These are phyloP conservation scores for Semotilus atromaculatus DNA, from an alignment of 2,797 vertebrate genomes.

Conservation along the genomic window DNA sequence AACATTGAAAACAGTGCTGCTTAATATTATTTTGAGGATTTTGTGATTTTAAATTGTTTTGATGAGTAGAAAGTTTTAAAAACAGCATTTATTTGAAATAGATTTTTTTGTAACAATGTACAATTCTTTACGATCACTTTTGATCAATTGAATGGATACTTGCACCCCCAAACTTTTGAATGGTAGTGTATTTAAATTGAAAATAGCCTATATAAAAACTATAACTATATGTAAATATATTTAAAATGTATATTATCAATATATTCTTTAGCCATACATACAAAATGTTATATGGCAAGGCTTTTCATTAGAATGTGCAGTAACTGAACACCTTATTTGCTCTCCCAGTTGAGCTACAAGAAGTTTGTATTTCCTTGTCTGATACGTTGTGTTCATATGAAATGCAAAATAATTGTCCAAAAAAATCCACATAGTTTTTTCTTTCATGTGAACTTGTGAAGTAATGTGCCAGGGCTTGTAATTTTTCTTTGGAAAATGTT, in stretches of 20 bases:
- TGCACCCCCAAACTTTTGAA: neutral
- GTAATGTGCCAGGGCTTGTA: conserved; percentile 6
- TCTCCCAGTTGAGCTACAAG: neutral
- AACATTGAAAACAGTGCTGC: neutral
- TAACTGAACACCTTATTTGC: neutral
- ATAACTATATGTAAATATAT: neutral
- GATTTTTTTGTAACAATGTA: no score
- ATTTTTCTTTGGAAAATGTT: conserved; percentile 5
- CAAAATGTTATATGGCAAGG: no score
- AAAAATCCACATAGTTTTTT: neutral
- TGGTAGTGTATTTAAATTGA: neutral
- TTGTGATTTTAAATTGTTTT: neutral
- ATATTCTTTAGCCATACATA: neutral
- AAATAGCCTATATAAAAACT: no score
- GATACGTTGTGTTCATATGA: neutral
- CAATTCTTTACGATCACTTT: no score
- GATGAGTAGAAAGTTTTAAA: no score
- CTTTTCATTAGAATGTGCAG: no score
- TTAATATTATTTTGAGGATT: neutral
- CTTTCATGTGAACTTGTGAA: neutral
- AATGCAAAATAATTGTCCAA: neutral
- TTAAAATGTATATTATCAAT: neutral
- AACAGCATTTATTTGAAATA: neutral
- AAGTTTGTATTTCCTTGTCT: neutral
- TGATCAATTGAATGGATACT: no score